Evolutionary conservation across 2,888 invertebrate genomes (phyloP).

Genomic region (Acleris emargana): DNA sequence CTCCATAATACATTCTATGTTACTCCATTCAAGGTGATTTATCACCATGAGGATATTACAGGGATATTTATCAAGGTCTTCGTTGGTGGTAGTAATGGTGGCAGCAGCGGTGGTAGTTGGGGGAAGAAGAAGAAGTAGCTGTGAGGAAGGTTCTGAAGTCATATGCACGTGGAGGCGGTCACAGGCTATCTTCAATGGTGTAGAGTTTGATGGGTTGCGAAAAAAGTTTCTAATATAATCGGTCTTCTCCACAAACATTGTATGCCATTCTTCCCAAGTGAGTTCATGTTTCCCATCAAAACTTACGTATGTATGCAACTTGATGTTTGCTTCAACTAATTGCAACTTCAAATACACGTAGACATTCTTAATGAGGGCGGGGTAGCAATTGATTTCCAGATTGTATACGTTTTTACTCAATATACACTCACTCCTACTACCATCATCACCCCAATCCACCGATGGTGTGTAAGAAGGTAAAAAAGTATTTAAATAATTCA

Average conservation of each 20-base stretch:
- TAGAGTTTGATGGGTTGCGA: background rate
- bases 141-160: background rate
- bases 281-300: conserved; percentile 9
- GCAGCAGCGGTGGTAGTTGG: too few species aligned
- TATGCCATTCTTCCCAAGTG: background rate
- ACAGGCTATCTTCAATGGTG: background rate
- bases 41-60: background rate
- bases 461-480: conserved; percentile 7
- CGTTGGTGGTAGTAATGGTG: too few species aligned
- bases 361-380: conserved; percentile 3
- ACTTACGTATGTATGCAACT: conserved; percentile 4
- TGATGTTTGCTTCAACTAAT: conserved; percentile 2
- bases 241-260: conserved; percentile 1
- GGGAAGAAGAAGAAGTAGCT: background rate
- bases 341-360: conserved; percentile 11
- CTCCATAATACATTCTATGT: conserved; percentile 15
- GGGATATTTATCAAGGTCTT: background rate
- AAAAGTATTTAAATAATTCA: conserved; percentile 8
- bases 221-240: conserved; percentile 8
- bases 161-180: background rate
- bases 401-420: conserved; percentile 2
- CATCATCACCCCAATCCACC: too few species aligned
- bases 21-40: conserved; percentile 6
- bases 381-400: background rate
- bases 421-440: too few species aligned